Conservation (phyloP, 2,797 vertebrate genomes). For the Austrolebias charrua region DNA sequence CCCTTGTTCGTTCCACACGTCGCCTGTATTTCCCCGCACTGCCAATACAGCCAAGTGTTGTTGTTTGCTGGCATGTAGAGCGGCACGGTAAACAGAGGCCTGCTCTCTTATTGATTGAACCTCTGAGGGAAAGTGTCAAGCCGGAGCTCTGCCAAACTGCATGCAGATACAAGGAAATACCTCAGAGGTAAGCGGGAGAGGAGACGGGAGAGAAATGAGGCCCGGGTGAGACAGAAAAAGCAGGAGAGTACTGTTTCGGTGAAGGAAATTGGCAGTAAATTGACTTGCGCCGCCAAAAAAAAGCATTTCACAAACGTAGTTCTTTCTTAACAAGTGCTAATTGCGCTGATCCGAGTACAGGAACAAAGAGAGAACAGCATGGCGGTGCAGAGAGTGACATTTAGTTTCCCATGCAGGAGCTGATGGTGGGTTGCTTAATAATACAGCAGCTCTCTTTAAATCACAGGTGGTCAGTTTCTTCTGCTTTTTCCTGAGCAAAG, state of each 20-base stretch:
- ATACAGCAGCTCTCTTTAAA: slow-evolving; percentile 59
- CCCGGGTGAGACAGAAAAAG: not conserved
- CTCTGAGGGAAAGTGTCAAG: slow-evolving; percentile 60
- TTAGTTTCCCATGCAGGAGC: slow-evolving; percentile 58
- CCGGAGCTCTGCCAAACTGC: slow-evolving; percentile 42
- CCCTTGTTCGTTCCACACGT: slow-evolving; percentile 60
- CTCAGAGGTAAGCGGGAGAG: slow-evolving; percentile 18
- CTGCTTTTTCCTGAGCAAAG: slow-evolving; percentile 43
- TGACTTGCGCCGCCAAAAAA: slow-evolving; percentile 47
- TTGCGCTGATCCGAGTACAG: slow-evolving; percentile 53
- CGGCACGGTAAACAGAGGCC: slow-evolving; percentile 52
- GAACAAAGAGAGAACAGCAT: slow-evolving; percentile 70
- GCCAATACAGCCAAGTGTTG: slow-evolving; percentile 55
- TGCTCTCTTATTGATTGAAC: slow-evolving; percentile 66
- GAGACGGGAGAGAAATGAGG: not conserved
- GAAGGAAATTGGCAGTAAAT: slow-evolving; percentile 54
- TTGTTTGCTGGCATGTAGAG: slow-evolving; percentile 67
- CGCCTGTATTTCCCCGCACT: slow-evolving; percentile 46
- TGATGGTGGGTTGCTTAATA: slow-evolving; percentile 69
- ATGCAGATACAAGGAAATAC: slow-evolving; percentile 53
- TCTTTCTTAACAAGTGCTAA: slow-evolving; percentile 69
- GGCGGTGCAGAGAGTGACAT: slow-evolving; percentile 65
- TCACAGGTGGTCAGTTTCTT: slow-evolving; percentile 63
- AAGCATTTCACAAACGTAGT: slow-evolving; percentile 50
- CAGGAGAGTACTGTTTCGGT: slow-evolving; percentile 9